Percentiles rank a stretch among this genome's conserved stretches.
Conservation (phyloP, 2,113 vertebrate genomes). For the Morphnarchus princeps region DNA sequence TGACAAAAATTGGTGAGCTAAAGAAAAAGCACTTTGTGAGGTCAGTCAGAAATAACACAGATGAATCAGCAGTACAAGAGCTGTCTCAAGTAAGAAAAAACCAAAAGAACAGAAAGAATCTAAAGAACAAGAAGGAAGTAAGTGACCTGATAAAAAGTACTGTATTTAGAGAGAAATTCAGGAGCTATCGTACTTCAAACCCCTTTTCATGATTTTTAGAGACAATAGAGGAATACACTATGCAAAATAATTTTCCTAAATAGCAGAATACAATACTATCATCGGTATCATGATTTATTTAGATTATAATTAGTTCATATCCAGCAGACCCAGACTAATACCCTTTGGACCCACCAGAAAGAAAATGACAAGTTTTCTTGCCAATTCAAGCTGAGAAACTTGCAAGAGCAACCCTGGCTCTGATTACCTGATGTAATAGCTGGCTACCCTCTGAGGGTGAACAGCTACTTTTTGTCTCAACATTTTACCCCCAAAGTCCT, state of each 20-base stretch:
- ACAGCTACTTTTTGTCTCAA: neutral
- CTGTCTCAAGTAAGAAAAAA: neutral
- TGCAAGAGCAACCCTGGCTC: neutral
- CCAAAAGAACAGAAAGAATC: neutral
- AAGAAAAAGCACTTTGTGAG: constrained; percentile 42
- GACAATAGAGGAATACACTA: neutral
- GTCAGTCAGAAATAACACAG: constrained; percentile 39
- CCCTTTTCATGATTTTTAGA: neutral
- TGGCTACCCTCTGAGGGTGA: neutral
- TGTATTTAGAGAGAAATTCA: neutral
- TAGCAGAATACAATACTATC: neutral
- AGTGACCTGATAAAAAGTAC: neutral
- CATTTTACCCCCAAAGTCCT: neutral
- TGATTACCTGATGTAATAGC: neutral
- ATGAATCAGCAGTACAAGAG: constrained; percentile 20
- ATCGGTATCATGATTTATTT: neutral
- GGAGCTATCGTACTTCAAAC: neutral
- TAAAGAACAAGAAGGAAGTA: neutral
- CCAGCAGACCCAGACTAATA: neutral
- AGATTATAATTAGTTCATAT: neutral
- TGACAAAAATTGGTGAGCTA: constrained; percentile 39
- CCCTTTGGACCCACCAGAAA: neutral
- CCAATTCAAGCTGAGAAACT: neutral
- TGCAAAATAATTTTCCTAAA: neutral
- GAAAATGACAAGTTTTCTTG: neutral